Evolutionary conservation across 2,888 invertebrate species (phyloP), one percentile per base, ranked within the genome.

Genomic region (Selenia dentaria): DNA sequence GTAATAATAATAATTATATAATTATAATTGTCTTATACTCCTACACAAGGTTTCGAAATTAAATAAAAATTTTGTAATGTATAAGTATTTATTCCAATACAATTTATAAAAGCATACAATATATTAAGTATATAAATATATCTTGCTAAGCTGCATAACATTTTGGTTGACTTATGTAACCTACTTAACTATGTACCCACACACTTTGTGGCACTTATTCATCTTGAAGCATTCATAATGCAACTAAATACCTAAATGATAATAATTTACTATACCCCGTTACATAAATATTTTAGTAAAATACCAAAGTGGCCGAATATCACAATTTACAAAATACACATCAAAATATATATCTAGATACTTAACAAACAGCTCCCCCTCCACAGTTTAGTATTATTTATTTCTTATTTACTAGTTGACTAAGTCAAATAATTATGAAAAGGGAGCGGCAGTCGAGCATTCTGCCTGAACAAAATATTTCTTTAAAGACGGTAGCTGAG

Each of bases 201-300:
- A 4, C 27, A 31, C 4, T 34, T 41, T 18, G 47, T 51, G 53
- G 53, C 56, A 50, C 51, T 54, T 41, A 28, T 38, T 54, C 34
- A 42, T 50, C 58, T 62, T 59, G 42, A 38, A 64, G 77, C 77
- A 75, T 76, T 74, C 51, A 57, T 57, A 75, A 76, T 78, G 74
- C 74, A n/a, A n/a, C n/a, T n/a, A n/a, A n/a, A n/a, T n/a, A n/a
- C n/a, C n/a, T n/a, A n/a, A n/a, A n/a, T n/a, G n/a, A n/a, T n/a
- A n/a, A n/a, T n/a, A n/a, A n/a, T n/a, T n/a, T n/a, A n/a, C n/a
- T n/a, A n/a, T n/a, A n/a, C n/a, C n/a, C n/a, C n/a, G n/a, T n/a
- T n/a, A n/a, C n/a, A n/a, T 54, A 50, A 54, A 67, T 65, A 64
- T 51, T 53, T 58, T 59, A 63, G 59, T 59, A 71, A 64, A 67